These are phyloP conservation scores for Botia kubotai DNA, from an alignment of 2,797 vertebrate species.

Conservation along the genomic window DNA sequence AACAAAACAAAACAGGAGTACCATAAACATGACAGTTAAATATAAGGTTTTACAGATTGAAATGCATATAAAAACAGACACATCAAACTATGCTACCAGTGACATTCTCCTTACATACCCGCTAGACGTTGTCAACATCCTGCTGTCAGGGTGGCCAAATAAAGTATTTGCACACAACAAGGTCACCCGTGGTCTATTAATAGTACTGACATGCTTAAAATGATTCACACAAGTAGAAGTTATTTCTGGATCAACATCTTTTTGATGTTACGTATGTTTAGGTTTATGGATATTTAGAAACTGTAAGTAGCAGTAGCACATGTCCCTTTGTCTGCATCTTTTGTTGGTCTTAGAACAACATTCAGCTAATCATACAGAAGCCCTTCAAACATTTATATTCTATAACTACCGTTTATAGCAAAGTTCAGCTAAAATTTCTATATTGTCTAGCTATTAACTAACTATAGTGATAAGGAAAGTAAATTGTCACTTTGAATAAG, in stretches of 20 bases:
- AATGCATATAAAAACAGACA: background rate
- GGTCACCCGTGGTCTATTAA: background rate
- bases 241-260: background rate
- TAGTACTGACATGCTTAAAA: background rate
- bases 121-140: background rate
- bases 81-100: background rate
- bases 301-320: too few relatives aligned
- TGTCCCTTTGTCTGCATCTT: too few relatives aligned
- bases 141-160: background rate
- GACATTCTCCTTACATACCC: background rate
- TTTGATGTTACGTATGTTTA: too few relatives aligned
- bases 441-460: background rate
- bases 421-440: background rate
- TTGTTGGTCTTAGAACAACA: too few relatives aligned
- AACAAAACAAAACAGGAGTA: background rate
- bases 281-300: too few relatives aligned
- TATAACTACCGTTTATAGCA: too few relatives aligned
- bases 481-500: conserved; percentile 1
- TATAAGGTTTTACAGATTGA: background rate
- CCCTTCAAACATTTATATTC: too few relatives aligned
- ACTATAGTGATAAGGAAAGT: background rate
- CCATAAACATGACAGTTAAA: background rate
- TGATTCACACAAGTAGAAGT: background rate
- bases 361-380: too few relatives aligned
- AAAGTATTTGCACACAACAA: background rate